Evolutionary conservation across 1,140 invertebrate genomes (phyloP).

Genomic region (Drosophila orena): DNA sequence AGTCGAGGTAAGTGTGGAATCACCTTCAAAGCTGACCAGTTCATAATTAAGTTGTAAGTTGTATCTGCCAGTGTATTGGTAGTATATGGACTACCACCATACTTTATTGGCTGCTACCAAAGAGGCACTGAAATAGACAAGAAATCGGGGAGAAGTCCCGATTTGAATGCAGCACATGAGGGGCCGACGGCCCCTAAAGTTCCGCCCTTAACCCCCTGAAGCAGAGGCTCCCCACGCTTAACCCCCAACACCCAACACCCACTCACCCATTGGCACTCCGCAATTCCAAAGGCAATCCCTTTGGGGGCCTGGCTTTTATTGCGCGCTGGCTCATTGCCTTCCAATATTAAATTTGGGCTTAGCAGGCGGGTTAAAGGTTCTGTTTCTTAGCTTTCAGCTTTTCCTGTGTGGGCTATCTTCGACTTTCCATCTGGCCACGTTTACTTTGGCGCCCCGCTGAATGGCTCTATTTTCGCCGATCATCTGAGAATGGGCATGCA

Average conservation of each 20-base stretch:
- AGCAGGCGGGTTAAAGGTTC: conserved; percentile 71
- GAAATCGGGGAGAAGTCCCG: conserved; percentile 21
- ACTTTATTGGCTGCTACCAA: conserved; percentile 65
- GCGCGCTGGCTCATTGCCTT: conserved; percentile 77
- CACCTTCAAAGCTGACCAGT: too few species aligned
- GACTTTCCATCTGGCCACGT: conserved; percentile 76
- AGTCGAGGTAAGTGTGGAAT: too few species aligned
- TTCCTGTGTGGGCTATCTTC: conserved; percentile 49
- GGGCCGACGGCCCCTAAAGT: conserved; percentile 37
- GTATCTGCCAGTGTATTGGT: background rate
- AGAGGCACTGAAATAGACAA: conserved; percentile 43
- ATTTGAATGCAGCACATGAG: conserved; percentile 67
- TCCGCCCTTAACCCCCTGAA: conserved; percentile 1
- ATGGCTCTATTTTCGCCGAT: conserved; percentile 76
- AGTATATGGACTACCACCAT: conserved; percentile 32
- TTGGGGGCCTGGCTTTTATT: conserved; percentile 75
- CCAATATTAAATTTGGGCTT: conserved; percentile 81
- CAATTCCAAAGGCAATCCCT: conserved; percentile 34
- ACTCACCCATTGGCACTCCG: conserved; percentile 21
- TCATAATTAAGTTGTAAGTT: too few species aligned
- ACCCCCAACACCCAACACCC: background rate
- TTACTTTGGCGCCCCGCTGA: conserved; percentile 65
- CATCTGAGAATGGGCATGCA: conserved; percentile 67
- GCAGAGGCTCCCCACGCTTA: background rate
- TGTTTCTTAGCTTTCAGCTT: conserved; percentile 11